These are phyloP conservation scores for Psittacara wagleri DNA, from an alignment of 2,113 vertebrate genomes.

Conservation along the genomic window DNA sequence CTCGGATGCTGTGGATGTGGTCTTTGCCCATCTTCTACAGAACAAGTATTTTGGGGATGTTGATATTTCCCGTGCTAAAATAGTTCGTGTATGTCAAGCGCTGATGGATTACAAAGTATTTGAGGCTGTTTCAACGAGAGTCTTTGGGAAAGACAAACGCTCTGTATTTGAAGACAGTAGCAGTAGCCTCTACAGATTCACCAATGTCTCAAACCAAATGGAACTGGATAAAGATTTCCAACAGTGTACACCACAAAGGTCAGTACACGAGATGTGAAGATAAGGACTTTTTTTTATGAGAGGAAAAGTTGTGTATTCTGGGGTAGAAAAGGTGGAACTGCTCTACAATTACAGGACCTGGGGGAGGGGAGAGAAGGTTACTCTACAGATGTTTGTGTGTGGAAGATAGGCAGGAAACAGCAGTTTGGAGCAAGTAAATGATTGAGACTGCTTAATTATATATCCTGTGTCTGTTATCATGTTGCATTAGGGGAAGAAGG, in stretches of 20 bases:
- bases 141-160: constrained; percentile 92
- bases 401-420: not conserved
- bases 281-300: not conserved
- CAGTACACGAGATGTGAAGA: not conserved
- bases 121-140: constrained; percentile 86
- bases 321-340: not conserved
- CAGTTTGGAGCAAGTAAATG: not conserved
- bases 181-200: constrained; percentile 92
- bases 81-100: constrained; percentile 91
- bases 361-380: not conserved
- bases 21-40: constrained; percentile 89
- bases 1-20: constrained; percentile 91
- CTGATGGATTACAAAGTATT: constrained; percentile 96
- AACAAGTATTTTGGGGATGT: constrained; percentile 90
- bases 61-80: constrained; percentile 90
- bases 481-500: accelerated
- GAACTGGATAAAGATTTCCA: constrained; percentile 75
- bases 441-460: not conserved
- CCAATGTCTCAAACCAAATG: constrained; percentile 60
- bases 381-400: not conserved
- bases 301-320: not conserved
- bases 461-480: not conserved
- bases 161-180: constrained; percentile 91
- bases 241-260: constrained; percentile 68
- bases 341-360: not conserved